These are phyloP conservation scores for Lepisosteus oculatus DNA, from an alignment of 2,113 vertebrate species.

Conservation along the genomic window DNA sequence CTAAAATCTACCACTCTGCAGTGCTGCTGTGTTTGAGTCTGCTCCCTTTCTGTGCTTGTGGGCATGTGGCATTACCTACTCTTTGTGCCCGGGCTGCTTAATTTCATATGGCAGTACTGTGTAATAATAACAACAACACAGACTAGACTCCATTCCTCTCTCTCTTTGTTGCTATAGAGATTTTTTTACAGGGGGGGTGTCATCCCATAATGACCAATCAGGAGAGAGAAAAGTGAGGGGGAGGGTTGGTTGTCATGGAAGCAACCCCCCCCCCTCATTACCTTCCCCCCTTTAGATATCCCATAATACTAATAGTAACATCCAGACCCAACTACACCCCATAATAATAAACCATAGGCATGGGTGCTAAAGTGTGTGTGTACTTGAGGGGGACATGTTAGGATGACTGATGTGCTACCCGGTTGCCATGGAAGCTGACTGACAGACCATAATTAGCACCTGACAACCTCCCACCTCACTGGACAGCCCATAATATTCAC, in stretches of 20 bases:
- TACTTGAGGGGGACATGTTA: too few relatives aligned
- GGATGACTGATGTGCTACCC: neutral
- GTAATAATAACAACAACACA: neutral
- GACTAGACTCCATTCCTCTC: slow-evolving; percentile 35
- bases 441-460: slow-evolving; percentile 41
- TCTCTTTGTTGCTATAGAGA: slow-evolving; percentile 48
- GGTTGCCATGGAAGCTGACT: slow-evolving; percentile 1
- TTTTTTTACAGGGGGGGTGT: slow-evolving; percentile 20
- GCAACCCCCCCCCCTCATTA: slow-evolving; percentile 52
- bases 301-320: slow-evolving; percentile 59
- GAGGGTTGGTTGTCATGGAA: slow-evolving; percentile 64
- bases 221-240: slow-evolving; percentile 31
- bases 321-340: slow-evolving; percentile 57
- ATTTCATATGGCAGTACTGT: slow-evolving; percentile 22
- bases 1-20: too few relatives aligned
- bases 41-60: slow-evolving; percentile 13
- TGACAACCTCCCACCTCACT: slow-evolving; percentile 26
- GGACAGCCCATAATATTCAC: slow-evolving; percentile 52
- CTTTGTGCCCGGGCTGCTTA: slow-evolving; percentile 7
- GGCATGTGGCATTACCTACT: slow-evolving; percentile 9
- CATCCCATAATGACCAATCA: slow-evolving; percentile 71
- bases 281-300: slow-evolving; percentile 41
- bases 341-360: slow-evolving; percentile 9
- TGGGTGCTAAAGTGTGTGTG: neutral
- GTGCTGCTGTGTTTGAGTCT: too few relatives aligned